Conservation (phyloP, 2,113 vertebrate genomes). For the Tursiops truncatus region DNA sequence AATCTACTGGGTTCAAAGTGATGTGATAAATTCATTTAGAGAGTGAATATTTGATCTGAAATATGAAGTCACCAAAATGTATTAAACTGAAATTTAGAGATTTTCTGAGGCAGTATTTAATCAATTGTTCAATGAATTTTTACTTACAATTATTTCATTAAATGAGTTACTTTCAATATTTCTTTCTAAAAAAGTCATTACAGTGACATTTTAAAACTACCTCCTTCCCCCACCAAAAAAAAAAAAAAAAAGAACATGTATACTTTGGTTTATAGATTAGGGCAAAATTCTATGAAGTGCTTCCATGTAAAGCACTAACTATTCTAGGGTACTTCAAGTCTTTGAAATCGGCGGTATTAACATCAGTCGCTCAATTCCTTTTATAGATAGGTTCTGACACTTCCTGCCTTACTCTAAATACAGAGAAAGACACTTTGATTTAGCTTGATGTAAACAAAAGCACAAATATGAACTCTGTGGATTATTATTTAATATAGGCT, state of each 20-base stretch:
- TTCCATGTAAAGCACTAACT: background rate
- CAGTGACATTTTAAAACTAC: background rate
- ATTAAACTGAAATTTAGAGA: constrained; percentile 17
- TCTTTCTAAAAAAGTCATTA: background rate
- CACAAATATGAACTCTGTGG: background rate
- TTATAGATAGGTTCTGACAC: background rate
- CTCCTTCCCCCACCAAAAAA: accelerated
- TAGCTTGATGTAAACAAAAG: background rate
- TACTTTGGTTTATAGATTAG: background rate
- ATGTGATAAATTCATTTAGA: background rate
- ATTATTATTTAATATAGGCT: background rate
- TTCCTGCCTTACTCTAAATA: background rate
- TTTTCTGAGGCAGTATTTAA: background rate
- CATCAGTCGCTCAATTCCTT: background rate
- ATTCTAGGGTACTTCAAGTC: background rate
- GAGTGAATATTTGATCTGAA: background rate
- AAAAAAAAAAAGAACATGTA: background rate
- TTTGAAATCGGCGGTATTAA: background rate
- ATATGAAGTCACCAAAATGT: background rate
- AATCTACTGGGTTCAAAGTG: background rate
- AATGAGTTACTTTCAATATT: background rate
- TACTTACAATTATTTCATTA: background rate
- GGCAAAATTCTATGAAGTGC: background rate
- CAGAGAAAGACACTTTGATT: background rate
- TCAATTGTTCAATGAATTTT: background rate